Base-by-base conservation (phyloP, 2,888 invertebrate species). In the Eustalomyia histrio region DNA sequence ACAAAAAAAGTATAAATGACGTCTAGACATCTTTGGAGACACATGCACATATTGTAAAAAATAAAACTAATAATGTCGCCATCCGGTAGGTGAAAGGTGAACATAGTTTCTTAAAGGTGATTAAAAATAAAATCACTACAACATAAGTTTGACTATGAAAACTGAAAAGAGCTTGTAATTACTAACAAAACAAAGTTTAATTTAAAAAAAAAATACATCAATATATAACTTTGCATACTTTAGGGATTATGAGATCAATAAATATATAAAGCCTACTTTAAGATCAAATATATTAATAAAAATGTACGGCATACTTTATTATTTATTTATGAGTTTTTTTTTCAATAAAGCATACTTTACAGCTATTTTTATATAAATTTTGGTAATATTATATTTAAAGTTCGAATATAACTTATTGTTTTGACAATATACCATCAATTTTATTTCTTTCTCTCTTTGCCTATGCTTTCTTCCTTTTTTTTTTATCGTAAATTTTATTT, bases 11-110 rank as follows among this genome's bases (percentile, higher is more conserved):
- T 73, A 67, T 83, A 83, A 83, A 84, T 84, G 78, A 82, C 76
- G 84, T 84, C 84, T 84, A 84, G 84, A 84, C 84, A 69, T 82
- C 74, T 71, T 80, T 67, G 55, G 72, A 68, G 55, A 67, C 61
- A 67, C 72, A 67, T 61, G 67, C 67, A 79, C 78, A 67, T 68
- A 50, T 35, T 53, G 47, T 35, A 21, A 14, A 24, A 29, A 1
- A 29, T n/a, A n/a, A n/a, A n/a, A n/a, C n/a, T n/a, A n/a, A n/a
- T 24, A 24, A 57, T 65, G 81, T 65, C 81, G 81, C 81, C 78
- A 67, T 78, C 78, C 81, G 81, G 69, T 68, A 74, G 69, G 76
- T 74, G 50, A 76, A 74, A 71, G 69, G 63, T 71, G 53, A 71
- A 73, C 61, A 67, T 63, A 17, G 39, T 64, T 68, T 69, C 76